These are phyloP conservation scores for Elephas maximus DNA, from an alignment of 2,113 vertebrate species.

Conservation along the genomic window DNA sequence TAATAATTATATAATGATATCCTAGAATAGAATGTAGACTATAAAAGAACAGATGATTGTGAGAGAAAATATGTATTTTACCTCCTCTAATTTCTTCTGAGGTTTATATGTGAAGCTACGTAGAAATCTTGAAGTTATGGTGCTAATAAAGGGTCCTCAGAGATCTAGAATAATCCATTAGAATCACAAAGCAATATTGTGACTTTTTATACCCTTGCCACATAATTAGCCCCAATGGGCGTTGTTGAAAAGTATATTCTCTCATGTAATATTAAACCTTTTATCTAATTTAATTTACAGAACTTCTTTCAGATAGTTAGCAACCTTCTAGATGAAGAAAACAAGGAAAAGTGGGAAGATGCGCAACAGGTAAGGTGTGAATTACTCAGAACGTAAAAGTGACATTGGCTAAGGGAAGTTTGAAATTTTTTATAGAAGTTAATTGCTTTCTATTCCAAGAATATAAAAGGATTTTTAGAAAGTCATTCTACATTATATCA, in stretches of 20 bases:
- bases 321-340: constrained; percentile 99
- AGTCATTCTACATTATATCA: not conserved
- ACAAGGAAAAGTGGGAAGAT: constrained; percentile 99
- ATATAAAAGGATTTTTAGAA: not conserved
- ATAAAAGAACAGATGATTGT: not conserved
- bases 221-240: not conserved
- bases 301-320: constrained; percentile 99
- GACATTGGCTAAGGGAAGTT: not conserved
- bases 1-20: not conserved
- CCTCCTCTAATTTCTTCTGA: not conserved
- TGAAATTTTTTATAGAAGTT: not conserved
- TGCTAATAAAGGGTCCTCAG: not conserved
- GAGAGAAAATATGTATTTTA: not conserved
- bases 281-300: constrained; percentile 91
- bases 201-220: not conserved
- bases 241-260: constrained; percentile 21
- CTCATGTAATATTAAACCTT: constrained; percentile 68
- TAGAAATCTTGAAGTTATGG: not conserved
- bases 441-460: not conserved
- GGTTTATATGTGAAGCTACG: not conserved
- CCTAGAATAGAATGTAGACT: not conserved
- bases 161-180: not conserved
- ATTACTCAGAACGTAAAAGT: not conserved
- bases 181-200: not conserved
- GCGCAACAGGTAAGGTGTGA: constrained; percentile 95